phyloP scores from a whole-genome alignment of 2,797 vertebrate species.

The Chaunax sp. region DNA sequence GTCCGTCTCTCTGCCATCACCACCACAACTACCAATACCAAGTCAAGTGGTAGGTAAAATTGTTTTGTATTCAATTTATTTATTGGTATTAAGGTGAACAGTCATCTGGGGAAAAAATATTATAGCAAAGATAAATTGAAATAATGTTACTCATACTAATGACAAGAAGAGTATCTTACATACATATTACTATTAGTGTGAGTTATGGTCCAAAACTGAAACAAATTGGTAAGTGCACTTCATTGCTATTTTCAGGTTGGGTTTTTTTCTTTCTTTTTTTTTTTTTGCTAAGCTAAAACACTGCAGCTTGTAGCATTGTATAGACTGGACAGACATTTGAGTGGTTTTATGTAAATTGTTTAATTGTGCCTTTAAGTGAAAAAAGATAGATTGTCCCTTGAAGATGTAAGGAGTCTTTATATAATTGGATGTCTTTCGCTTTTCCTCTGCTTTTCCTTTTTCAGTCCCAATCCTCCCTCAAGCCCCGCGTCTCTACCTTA shows the following conservation, averaged over 20 bases:
- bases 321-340: background rate
- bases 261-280: no score
- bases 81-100: background rate
- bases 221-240: no score
- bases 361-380: background rate
- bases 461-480: background rate
- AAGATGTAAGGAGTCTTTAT: background rate
- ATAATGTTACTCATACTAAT: background rate
- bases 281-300: no score
- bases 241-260: no score
- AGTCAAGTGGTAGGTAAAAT: constrained; percentile 48
- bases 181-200: background rate
- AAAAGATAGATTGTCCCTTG: background rate
- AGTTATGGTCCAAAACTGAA: background rate
- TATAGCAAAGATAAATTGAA: background rate
- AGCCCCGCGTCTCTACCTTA: constrained; percentile 2
- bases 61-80: background rate
- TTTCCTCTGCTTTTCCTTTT: background rate
- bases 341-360: background rate
- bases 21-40: constrained; percentile 27
- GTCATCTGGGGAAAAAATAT: no score
- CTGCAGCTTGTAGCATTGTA: background rate
- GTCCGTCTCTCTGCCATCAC: constrained; percentile 16
- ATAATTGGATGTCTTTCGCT: background rate
- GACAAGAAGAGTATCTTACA: no score